Evolutionary conservation across 2,113 vertebrate genomes (phyloP).

Genomic region (Polyodon spathula): DNA sequence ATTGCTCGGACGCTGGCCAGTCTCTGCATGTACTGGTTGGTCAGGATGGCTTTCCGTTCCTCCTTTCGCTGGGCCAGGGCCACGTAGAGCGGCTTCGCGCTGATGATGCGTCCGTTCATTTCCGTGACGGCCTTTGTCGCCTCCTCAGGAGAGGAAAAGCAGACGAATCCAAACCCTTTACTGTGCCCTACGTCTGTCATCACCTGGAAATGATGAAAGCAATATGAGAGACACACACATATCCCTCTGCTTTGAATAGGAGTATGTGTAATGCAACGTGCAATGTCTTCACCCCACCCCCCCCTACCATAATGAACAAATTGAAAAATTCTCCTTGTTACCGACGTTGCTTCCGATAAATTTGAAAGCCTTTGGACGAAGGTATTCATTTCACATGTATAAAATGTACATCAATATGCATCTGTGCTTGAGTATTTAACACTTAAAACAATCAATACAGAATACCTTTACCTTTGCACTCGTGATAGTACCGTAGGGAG

Average conservation of each 20-base stretch:
- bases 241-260: no score
- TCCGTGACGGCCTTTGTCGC: constrained; percentile 94
- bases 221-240: background rate
- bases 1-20: constrained; percentile 70
- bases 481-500: constrained; percentile 90
- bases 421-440: background rate
- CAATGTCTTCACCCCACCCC: no score
- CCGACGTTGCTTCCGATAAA: no score
- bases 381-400: background rate
- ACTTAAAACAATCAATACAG: background rate
- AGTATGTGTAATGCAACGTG: no score
- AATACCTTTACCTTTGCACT: constrained; percentile 78
- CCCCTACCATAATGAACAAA: no score
- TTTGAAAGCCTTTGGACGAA: no score
- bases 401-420: background rate
- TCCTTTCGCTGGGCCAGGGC: constrained; percentile 88
- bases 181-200: constrained; percentile 90
- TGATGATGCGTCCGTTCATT: constrained; percentile 89
- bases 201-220: constrained; percentile 67
- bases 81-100: constrained; percentile 90
- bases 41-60: constrained; percentile 88
- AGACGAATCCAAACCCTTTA: constrained; percentile 96
- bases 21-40: constrained; percentile 91
- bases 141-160: constrained; percentile 95
- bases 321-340: no score